A percentile compares a stretch with the other conserved stretches of the same genome.
Conservation (phyloP, 2,888 invertebrate species). For the Tiliacea citrago region DNA sequence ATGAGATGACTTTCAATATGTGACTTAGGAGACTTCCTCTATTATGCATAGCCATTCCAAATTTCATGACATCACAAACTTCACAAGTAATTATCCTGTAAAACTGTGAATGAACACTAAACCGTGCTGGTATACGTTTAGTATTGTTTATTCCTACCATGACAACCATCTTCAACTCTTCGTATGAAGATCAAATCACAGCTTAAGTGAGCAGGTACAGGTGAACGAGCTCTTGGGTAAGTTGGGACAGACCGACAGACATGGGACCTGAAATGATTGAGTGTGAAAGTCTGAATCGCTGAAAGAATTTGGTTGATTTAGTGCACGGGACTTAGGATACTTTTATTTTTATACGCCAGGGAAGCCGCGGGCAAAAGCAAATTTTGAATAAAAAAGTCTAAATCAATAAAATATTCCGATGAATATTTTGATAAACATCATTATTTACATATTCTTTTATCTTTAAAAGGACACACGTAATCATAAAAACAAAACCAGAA, state of each 20-base stretch:
- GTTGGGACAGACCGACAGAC: background rate
- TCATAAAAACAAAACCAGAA: conserved; percentile 4
- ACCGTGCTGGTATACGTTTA: background rate
- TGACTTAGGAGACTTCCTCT: background rate
- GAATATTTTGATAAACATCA: background rate
- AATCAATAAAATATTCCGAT: background rate
- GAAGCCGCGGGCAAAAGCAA: background rate
- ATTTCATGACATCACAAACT: background rate
- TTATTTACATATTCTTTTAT: background rate
- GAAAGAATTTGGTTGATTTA: background rate
- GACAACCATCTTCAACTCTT: background rate
- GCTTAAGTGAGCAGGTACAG: background rate
- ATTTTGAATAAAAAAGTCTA: background rate
- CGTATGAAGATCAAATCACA: background rate
- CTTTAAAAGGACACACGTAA: background rate
- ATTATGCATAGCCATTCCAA: background rate
- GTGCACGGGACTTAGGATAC: background rate
- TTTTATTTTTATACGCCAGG: background rate
- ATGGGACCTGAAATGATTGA: background rate
- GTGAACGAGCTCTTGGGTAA: background rate
- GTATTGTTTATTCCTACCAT: background rate
- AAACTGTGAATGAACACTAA: background rate
- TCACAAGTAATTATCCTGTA: background rate
- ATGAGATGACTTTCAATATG: conserved; percentile 6
- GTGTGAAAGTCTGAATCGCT: no score